Evolutionary conservation across 2,888 invertebrate species (phyloP).

Genomic region (Exephanes ischioxanthus): DNA sequence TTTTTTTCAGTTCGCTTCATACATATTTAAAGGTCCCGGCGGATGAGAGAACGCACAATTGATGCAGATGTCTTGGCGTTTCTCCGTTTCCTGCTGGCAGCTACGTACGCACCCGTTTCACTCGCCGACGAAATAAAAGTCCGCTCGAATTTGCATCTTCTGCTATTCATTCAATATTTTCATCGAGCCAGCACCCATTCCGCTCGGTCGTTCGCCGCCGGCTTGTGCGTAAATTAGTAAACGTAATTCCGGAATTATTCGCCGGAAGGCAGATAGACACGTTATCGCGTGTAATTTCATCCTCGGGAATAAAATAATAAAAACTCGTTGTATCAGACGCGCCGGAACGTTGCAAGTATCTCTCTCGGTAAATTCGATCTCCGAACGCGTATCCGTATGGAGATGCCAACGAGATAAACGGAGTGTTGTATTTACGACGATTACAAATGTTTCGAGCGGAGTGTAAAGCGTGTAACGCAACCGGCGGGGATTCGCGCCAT

Average conservation of each 20-base stretch:
- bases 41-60: constrained; percentile 54
- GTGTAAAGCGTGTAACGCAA: constrained; percentile 55
- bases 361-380: constrained; percentile 37
- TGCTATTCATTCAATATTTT: constrained; percentile 60
- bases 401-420: constrained; percentile 33
- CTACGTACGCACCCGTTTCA: constrained; percentile 3
- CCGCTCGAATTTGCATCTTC: constrained; percentile 54
- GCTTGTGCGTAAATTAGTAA: constrained; percentile 40
- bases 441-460: constrained; percentile 49
- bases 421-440: constrained; percentile 54
- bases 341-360: constrained; percentile 9
- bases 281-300: constrained; percentile 61
- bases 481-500: constrained; percentile 45
- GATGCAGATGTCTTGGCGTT: constrained; percentile 38
- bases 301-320: constrained; percentile 45
- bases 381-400: constrained; percentile 34
- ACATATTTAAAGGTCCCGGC: constrained; percentile 55
- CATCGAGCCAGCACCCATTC: constrained; percentile 16
- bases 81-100: constrained; percentile 44
- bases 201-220: not conserved
- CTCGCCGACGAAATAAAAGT: constrained; percentile 31
- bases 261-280: constrained; percentile 14
- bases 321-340: constrained; percentile 41
- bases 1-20: constrained; percentile 48
- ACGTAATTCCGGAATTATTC: constrained; percentile 39